Base-by-base conservation (phyloP, 2,888 invertebrate genomes). In the Euplexia lucipara region DNA sequence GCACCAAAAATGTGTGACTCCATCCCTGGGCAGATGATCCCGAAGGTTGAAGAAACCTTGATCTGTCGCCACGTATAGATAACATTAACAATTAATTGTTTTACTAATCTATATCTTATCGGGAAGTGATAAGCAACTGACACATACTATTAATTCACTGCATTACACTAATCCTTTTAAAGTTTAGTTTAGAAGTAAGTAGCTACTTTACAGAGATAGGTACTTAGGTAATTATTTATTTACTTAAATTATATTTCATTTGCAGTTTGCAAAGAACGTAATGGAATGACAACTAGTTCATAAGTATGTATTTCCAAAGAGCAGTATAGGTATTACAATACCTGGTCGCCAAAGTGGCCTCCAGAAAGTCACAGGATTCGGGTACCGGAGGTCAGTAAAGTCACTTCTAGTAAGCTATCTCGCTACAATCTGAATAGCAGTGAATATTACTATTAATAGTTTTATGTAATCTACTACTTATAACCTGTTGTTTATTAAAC, bases 41-140 rank as follows among this genome's bases (percentile, higher is more conserved):
- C 18, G 30, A 44, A 35, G 42, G n/a, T n/a, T 22, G 30, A n/a
- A 20, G 18, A 18, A 22, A 20, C 69, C 64, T 56, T 56, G 64
- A 18, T 20, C 10, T 2, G 68, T 35, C n/a, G 42, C 42, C 44
- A n/a, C 30, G 57, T 22, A 44, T 32, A 14, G 48, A 35, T 60
- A 49, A 32, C n/a, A 16, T 26, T 22, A 41, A 10, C 22, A 37
- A 44, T 18, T 44, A 9, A 70, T 61, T 61, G 32, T 44, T 49
- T 70, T 49, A 10, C n/a, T 37, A 70, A 69, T 44, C 48, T 49
- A 10, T 32, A 34, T n/a, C 12, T 26, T 39, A 49, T 67, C 49
- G 70, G 16, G 22, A 37, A 37, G 48, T 14, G 71, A 62, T 61
- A 70, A 26, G 12, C 1, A 26, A 26, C 49, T 16, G n/a, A 18